These are phyloP conservation scores for Aphyosemion australe DNA, from an alignment of 2,113 vertebrate genomes.

Conservation along the genomic window DNA sequence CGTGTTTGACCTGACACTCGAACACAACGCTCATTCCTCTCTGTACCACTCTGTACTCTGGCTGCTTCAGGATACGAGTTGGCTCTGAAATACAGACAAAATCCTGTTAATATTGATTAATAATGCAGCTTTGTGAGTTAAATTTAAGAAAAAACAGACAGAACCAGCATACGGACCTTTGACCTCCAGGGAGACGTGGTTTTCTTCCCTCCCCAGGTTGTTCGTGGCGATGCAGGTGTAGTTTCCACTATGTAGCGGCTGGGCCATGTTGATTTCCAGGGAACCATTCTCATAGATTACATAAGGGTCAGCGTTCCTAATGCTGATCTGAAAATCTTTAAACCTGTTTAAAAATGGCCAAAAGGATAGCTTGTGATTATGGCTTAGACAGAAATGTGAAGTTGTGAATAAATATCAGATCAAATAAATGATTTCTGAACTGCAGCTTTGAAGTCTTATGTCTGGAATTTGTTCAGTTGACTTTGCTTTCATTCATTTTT, in stretches of 20 bases:
- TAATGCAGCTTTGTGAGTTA: neutral
- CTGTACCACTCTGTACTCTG: constrained; percentile 89
- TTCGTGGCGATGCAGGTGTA: constrained; percentile 94
- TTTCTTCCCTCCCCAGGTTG: constrained; percentile 88
- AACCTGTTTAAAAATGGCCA: constrained; percentile 79
- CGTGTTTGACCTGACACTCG: constrained; percentile 93
- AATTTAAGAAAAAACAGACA: neutral
- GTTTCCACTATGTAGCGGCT: constrained; percentile 84
- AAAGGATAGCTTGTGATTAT: too few relatives aligned
- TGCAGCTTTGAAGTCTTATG: neutral
- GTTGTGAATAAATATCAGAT: too few relatives aligned
- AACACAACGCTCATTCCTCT: constrained; percentile 84
- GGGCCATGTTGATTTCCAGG: constrained; percentile 89
- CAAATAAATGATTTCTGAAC: neutral
- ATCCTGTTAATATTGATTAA: neutral
- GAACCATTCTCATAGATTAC: constrained; percentile 91
- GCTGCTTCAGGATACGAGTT: constrained; percentile 92
- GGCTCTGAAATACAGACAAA: constrained; percentile 78
- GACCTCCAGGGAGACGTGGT: constrained; percentile 89
- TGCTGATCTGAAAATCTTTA: constrained; percentile 86
- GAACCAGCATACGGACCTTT: constrained; percentile 84
- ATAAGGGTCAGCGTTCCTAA: constrained; percentile 83
- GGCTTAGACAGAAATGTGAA: too few relatives aligned
- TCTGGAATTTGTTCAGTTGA: neutral
- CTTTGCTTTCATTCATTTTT: neutral